A percentile compares a stretch with the other conserved stretches of the same genome.
These are phyloP conservation scores for Hycleus phaleratus DNA, from an alignment of 1,140 invertebrate genomes.

Conservation along the genomic window DNA sequence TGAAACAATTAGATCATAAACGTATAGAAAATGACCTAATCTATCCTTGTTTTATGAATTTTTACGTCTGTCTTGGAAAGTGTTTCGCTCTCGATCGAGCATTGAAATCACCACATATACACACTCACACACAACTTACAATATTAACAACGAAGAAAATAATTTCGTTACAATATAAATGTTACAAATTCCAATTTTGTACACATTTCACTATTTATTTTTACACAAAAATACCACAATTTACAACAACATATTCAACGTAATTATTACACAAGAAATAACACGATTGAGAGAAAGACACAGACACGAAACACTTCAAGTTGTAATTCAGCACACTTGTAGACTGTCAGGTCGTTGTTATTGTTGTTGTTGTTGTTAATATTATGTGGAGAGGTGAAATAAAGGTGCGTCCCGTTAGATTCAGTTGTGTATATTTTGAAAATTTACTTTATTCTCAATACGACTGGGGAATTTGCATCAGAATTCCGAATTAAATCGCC, in stretches of 20 bases:
- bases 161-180: not conserved
- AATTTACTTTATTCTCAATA: no score
- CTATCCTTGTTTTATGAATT: no score
- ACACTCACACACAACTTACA: not conserved
- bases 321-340: not conserved
- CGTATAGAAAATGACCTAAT: not conserved
- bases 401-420: slow-evolving; percentile 34
- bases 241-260: not conserved
- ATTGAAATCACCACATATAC: slow-evolving; percentile 16
- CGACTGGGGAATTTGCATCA: no score
- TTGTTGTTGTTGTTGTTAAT: not conserved
- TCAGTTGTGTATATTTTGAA: slow-evolving; percentile 17
- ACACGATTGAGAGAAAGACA: not conserved
- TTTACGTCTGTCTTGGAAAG: not conserved
- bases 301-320: not conserved
- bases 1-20: not conserved
- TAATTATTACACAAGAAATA: not conserved
- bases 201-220: not conserved
- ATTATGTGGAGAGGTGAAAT: slow-evolving; percentile 24
- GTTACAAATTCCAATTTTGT: not conserved
- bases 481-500: no score
- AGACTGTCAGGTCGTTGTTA: slow-evolving; percentile 17
- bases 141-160: not conserved
- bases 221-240: not conserved
- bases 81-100: slow-evolving; percentile 14